Conservation (phyloP, 2,888 invertebrate species). For the Plebejus melissa region DNA sequence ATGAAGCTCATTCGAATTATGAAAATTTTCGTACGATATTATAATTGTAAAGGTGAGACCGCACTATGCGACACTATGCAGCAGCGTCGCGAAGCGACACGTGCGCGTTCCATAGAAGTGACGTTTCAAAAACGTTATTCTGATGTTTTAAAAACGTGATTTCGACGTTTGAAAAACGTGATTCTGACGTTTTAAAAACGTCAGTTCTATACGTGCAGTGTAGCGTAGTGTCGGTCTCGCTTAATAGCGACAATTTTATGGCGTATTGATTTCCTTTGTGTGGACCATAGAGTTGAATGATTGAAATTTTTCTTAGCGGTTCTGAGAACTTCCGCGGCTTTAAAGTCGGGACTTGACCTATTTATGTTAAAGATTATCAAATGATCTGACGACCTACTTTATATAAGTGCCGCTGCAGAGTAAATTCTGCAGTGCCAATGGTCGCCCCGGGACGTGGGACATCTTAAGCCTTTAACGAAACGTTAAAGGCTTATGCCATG, state of each 20-base stretch:
- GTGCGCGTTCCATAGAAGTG: no score
- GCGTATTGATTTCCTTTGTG: not conserved
- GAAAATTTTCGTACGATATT: not conserved
- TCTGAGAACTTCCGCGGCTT: not conserved
- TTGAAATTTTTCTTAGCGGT: slow-evolving; percentile 6
- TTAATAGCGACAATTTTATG: not conserved
- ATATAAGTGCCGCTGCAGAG: slow-evolving; percentile 21
- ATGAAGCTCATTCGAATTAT: not conserved
- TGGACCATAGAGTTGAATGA: not conserved
- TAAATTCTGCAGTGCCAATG: slow-evolving; percentile 18
- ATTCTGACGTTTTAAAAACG: no score
- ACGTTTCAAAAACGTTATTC: no score
- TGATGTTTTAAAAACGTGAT: no score
- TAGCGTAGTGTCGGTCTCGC: not conserved
- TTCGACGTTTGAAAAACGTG: no score
- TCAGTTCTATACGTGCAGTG: no score
- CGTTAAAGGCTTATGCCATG: not conserved
- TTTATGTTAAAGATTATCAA: slow-evolving; percentile 18
- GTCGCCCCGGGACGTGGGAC: slow-evolving; percentile 4
- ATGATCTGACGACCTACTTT: slow-evolving; percentile 25
- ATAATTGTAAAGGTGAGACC: not conserved
- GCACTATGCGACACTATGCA: no score
- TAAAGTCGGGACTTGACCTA: slow-evolving; percentile 12
- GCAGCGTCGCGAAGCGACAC: no score
- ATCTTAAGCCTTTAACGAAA: not conserved